Evolutionary conservation across 2,888 invertebrate species (phyloP).

Genomic region (Abscondita cerata): DNA sequence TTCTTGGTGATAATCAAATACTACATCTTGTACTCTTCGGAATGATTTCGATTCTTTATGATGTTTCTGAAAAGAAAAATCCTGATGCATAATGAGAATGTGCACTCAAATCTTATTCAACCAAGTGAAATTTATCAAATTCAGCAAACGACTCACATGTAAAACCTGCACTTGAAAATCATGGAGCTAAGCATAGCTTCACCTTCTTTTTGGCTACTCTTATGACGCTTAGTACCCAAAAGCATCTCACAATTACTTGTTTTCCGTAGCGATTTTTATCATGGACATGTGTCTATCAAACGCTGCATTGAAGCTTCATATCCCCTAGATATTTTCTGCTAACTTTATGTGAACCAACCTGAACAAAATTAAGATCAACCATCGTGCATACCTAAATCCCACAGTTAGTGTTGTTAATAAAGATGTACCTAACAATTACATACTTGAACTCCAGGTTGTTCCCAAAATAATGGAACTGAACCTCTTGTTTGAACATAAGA

Average conservation of each 20-base stretch:
- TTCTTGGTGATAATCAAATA: slow-evolving; percentile 97
- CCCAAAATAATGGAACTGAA: slow-evolving; percentile 98
- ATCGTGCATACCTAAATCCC: background rate
- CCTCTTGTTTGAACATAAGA: slow-evolving; percentile 94
- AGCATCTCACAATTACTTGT: slow-evolving; percentile 91
- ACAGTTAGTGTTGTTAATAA: background rate
- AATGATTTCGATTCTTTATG: slow-evolving; percentile 80
- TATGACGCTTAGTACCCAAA: slow-evolving; percentile 87
- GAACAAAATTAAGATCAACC: slow-evolving; percentile 11
- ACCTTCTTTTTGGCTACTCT: slow-evolving; percentile 96
- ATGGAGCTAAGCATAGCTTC: slow-evolving; percentile 94
- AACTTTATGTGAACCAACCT: slow-evolving; percentile 98
- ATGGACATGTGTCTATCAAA: slow-evolving; percentile 89
- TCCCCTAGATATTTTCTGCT: slow-evolving; percentile 94
- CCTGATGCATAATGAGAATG: too few species aligned
- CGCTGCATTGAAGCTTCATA: slow-evolving; percentile 92
- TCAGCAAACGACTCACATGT: too few species aligned
- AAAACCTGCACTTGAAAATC: slow-evolving; percentile 88
- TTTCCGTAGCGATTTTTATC: slow-evolving; percentile 91
- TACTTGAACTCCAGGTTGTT: slow-evolving; percentile 95
- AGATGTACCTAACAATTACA: slow-evolving; percentile 5
- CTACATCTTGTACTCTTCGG: slow-evolving; percentile 86
- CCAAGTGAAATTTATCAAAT: too few species aligned
- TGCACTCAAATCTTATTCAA: too few species aligned
- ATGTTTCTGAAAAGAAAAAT: slow-evolving; percentile 70